Evolutionary conservation across 2,888 invertebrate species (phyloP).

Genomic region (Dynastes tityus): DNA sequence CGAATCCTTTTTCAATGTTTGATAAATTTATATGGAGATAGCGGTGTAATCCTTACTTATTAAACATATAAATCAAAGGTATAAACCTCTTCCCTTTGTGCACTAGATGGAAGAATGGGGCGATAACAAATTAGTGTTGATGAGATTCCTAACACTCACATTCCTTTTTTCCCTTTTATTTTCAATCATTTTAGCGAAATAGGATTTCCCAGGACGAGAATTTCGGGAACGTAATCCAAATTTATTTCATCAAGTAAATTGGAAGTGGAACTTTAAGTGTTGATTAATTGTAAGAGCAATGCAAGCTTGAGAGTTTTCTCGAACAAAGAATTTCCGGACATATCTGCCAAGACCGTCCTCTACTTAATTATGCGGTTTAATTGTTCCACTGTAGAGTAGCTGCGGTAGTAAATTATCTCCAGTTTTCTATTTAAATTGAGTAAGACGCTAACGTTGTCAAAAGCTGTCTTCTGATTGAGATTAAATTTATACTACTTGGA

Average conservation of each 20-base stretch:
- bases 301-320: neutral
- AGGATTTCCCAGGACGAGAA: neutral
- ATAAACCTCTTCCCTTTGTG: too few relatives aligned
- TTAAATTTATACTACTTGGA: neutral
- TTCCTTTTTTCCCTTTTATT: neutral
- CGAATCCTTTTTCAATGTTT: too few relatives aligned
- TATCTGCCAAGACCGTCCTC: neutral
- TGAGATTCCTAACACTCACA: neutral
- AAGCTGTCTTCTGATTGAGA: conserved; percentile 4
- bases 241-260: neutral
- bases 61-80: too few relatives aligned
- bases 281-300: neutral
- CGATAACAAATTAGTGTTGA: neutral
- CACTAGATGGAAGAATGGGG: too few relatives aligned
- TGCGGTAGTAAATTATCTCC: conserved; percentile 3
- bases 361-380: neutral
- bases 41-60: too few relatives aligned
- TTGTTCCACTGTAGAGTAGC: neutral
- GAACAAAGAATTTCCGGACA: neutral
- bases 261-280: neutral
- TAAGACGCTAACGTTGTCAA: conserved; percentile 1
- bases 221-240: neutral
- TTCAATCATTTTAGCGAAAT: neutral
- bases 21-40: too few relatives aligned
- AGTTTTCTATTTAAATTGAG: conserved; percentile 17